Base-by-base conservation (phyloP, 1,140 invertebrate species). In the Brachionus asplanchnoidis region DNA sequence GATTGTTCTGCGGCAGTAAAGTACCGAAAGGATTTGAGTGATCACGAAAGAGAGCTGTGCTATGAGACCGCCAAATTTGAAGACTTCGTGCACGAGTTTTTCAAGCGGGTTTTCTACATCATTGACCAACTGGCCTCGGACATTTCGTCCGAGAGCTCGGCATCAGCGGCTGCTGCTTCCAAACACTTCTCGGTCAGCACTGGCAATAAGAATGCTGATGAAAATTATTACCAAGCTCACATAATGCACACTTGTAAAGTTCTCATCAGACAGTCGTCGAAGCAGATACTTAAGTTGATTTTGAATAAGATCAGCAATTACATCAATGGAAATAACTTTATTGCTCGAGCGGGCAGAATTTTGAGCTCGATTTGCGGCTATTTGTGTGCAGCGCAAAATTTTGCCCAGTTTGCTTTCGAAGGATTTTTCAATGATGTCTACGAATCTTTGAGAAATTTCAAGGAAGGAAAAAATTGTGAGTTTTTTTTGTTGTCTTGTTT, bases 31-130 rank as follows among this genome's bases (percentile, higher is more conserved):
- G 92, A 95, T 89, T 88, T 95, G 9, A 93, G 93, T 6, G 93
- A 95, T 86, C 92, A 93, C 77, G 94, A 96, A 86, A 91, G 92
- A 80, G 90, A 94, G 60, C 90, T 95, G 2, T 95, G 94, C 88
- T 92, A 93, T 85, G 92, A 93, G 17, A 95, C 95, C 0, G 93
- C 94, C 0, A 92, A 93, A 84, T 94, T 97, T 87, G 95, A 97
- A 90, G 94, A 95, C 87, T 96, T 97, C 88, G 92, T 96, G 3
- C 87, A 96, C 8, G 93, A 95, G 87, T 95, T 96, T 87, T 89
- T 97, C 50, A 84, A 84, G 6, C 60, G 82, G n/a, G 36, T 68
- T 28, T 84, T 84, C 46, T 60, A 73, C 36, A 84, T 84, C 3
- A 56, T 60, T 20, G 82, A 84, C 46, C 23, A 36, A 3, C 20